phyloP scores from a whole-genome alignment of 1,140 invertebrate species.

The Olivierus martensii region DNA sequence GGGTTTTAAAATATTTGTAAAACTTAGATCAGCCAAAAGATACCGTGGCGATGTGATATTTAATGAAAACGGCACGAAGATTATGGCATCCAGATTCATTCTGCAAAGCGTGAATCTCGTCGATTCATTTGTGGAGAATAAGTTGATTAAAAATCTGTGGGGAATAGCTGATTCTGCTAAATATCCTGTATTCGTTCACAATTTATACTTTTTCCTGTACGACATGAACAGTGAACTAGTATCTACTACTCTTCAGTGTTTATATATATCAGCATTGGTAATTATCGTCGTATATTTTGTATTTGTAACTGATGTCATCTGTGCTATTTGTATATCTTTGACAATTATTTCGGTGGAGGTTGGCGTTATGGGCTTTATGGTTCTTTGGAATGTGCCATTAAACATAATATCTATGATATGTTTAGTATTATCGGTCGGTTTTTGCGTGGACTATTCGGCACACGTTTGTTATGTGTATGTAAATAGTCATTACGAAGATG shows the following conservation, averaged over 20 bases:
- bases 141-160: slow-evolving; percentile 68
- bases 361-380: slow-evolving; percentile 91
- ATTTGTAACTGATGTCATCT: slow-evolving; percentile 86
- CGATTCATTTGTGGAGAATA: slow-evolving; percentile 75
- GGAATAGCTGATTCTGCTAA: slow-evolving; percentile 61
- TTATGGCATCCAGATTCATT: slow-evolving; percentile 67
- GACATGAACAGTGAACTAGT: slow-evolving; percentile 86
- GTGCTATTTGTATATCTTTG: slow-evolving; percentile 86
- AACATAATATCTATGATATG: slow-evolving; percentile 98
- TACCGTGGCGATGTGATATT: slow-evolving; percentile 73
- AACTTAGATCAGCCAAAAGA: slow-evolving; percentile 33
- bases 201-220: slow-evolving; percentile 72
- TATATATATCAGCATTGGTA: slow-evolving; percentile 76
- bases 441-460: slow-evolving; percentile 92
- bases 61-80: slow-evolving; percentile 52
- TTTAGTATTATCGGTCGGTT: slow-evolving; percentile 95
- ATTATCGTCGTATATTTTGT: slow-evolving; percentile 93
- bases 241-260: slow-evolving; percentile 80
- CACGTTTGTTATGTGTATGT: slow-evolving; percentile 95
- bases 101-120: slow-evolving; percentile 79
- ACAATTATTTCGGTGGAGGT: slow-evolving; percentile 88
- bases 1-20: slow-evolving; percentile 42
- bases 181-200: slow-evolving; percentile 75
- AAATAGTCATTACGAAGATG: slow-evolving; percentile 42
- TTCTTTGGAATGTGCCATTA: slow-evolving; percentile 82